Evolutionary conservation across 2,797 vertebrate species (phyloP).

Genomic region (Hephaestus fuliginosus): DNA sequence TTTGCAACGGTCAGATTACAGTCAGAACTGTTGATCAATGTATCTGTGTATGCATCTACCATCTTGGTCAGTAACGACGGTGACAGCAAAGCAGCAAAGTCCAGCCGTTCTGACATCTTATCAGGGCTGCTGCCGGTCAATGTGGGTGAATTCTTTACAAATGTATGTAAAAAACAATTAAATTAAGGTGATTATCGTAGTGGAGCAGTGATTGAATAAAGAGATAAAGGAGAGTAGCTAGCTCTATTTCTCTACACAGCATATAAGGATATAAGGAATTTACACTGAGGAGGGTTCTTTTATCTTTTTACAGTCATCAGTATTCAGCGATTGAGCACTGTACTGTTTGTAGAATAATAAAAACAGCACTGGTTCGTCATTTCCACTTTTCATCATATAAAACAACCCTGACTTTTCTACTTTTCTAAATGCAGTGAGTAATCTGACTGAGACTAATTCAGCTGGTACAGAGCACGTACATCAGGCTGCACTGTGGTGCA

Average conservation of each 20-base stretch:
- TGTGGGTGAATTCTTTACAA: slow-evolving; percentile 14
- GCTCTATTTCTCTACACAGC: neutral
- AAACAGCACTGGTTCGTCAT: neutral
- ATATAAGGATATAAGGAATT: neutral
- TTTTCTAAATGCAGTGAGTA: neutral
- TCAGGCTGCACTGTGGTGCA: neutral
- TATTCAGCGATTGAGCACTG: slow-evolving; percentile 19
- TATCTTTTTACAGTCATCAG: slow-evolving; percentile 18
- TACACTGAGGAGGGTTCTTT: neutral
- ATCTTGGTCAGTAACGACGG: no score
- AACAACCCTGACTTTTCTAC: neutral
- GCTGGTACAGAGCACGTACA: neutral
- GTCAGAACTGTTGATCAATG: no score
- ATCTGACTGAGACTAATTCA: neutral
- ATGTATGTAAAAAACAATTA: slow-evolving; percentile 27
- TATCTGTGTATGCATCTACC: no score
- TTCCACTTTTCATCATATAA: slow-evolving; percentile 1
- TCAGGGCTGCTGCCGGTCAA: slow-evolving; percentile 33
- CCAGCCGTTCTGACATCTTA: slow-evolving; percentile 36
- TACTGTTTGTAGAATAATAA: neutral
- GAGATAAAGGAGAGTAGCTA: neutral
- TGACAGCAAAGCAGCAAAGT: slow-evolving; percentile 19
- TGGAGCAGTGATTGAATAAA: slow-evolving; percentile 17
- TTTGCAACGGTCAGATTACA: no score
- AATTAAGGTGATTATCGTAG: slow-evolving; percentile 3